A percentile compares a stretch with the other conserved stretches of the same genome.
These are phyloP conservation scores for Acanthiza pusilla DNA, from an alignment of 2,797 vertebrate genomes.

Conservation along the genomic window DNA sequence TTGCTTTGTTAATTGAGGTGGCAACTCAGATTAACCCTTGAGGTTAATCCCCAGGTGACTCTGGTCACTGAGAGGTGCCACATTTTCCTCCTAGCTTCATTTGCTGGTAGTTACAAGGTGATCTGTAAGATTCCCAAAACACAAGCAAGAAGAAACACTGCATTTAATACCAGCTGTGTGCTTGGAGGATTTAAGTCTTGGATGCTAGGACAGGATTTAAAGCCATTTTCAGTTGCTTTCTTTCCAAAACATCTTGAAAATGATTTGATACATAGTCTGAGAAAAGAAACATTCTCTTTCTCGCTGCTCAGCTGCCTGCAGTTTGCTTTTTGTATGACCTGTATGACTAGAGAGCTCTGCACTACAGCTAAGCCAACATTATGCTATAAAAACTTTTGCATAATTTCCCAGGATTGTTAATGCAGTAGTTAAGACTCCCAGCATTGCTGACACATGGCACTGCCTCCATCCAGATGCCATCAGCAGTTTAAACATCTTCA, in stretches of 20 bases:
- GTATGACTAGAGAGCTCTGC: not conserved
- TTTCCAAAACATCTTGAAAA: not conserved
- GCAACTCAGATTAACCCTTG: not conserved
- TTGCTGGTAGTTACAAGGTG: not conserved
- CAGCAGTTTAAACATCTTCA: slow-evolving; percentile 11
- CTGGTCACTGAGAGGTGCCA: not conserved
- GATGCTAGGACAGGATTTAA: not conserved
- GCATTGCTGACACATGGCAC: slow-evolving; percentile 2
- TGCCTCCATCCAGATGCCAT: not conserved
- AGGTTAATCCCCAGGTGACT: not conserved
- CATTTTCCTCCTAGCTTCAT: not conserved
- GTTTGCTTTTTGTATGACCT: not conserved
- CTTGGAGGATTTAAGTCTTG: not conserved
- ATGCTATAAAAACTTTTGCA: not conserved
- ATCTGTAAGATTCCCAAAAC: not conserved
- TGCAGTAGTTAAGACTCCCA: not conserved
- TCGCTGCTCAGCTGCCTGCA: not conserved
- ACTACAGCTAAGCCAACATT: slow-evolving; percentile 4
- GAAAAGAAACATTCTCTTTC: not conserved
- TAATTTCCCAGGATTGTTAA: slow-evolving; percentile 23
- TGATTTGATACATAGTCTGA: not conserved
- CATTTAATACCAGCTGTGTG: not conserved
- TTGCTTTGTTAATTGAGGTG: not conserved
- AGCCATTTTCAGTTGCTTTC: not conserved
- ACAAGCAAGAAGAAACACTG: not conserved